A percentile compares a stretch with the other conserved stretches of the same genome.
phyloP scores from a whole-genome alignment of 2,888 invertebrate species.

The Polietes domitor region DNA sequence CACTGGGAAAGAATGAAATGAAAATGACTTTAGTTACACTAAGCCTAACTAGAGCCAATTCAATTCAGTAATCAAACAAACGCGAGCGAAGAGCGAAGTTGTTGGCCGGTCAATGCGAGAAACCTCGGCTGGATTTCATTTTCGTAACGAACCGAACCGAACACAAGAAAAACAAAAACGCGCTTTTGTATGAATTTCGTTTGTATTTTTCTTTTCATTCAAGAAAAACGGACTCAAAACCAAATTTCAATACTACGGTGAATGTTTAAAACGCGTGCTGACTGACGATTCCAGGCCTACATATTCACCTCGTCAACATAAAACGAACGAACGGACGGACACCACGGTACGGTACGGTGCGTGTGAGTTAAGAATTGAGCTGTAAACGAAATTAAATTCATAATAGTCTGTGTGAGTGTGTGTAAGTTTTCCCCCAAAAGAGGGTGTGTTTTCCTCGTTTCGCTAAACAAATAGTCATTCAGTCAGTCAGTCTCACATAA shows the following conservation, averaged over 20 bases:
- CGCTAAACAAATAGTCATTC: background rate
- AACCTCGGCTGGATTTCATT: slow-evolving; percentile 4
- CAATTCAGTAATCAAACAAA: slow-evolving; percentile 66
- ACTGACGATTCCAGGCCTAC: background rate
- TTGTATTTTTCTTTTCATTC: slow-evolving; percentile 13
- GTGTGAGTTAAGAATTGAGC: background rate
- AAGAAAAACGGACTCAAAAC: slow-evolving; percentile 3
- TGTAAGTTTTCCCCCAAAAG: slow-evolving; percentile 9
- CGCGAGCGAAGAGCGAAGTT: slow-evolving; percentile 67
- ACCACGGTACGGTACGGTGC: background rate
- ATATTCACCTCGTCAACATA: background rate
- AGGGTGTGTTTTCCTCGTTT: slow-evolving; percentile 56
- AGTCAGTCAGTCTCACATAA: background rate
- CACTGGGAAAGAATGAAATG: background rate
- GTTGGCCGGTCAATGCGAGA: slow-evolving; percentile 54
- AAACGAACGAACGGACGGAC: background rate
- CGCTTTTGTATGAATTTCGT: slow-evolving; percentile 21
- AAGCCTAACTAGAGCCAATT: slow-evolving; percentile 66
- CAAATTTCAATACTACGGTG: slow-evolving; percentile 1
- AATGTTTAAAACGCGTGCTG: background rate
- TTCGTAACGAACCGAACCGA: slow-evolving; percentile 5
- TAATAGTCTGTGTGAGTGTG: no score
- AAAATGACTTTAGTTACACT: slow-evolving; percentile 55
- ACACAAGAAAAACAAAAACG: background rate
- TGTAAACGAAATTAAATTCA: slow-evolving; percentile 11